Evolutionary conservation across 2,113 vertebrate genomes (phyloP).

Genomic region (Lota lota): DNA sequence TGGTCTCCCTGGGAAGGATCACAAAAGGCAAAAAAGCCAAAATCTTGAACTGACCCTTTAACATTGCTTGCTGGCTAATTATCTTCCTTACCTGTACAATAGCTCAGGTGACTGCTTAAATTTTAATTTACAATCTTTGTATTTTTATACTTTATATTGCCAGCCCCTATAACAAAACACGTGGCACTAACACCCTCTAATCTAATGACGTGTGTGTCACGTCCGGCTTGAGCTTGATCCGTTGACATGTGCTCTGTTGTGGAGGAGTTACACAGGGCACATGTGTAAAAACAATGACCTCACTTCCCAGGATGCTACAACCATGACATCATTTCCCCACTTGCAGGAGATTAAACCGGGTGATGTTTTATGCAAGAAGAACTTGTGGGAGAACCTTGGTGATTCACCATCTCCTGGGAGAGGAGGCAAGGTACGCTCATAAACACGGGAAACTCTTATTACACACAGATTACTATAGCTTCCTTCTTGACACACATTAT

Average conservation of each 20-base stretch:
- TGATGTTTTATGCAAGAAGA: conserved; percentile 80
- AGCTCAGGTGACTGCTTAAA: conserved; percentile 17
- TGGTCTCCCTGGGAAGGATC: too few relatives aligned
- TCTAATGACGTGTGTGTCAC: background rate
- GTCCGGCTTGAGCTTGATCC: background rate
- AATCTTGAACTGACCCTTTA: background rate
- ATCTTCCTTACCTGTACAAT: conserved; percentile 29
- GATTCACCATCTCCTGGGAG: conserved; percentile 39
- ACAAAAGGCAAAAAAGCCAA: too few relatives aligned
- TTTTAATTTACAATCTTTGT: background rate
- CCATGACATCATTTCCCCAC: background rate
- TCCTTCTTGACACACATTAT: too few relatives aligned
- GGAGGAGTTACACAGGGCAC: conserved; percentile 1
- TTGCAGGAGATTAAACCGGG: conserved; percentile 82
- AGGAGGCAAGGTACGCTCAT: conserved; percentile 26
- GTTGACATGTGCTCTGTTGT: conserved; percentile 20
- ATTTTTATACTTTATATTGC: too few relatives aligned
- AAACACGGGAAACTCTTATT: background rate
- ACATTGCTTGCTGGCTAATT: background rate
- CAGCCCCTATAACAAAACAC: too few relatives aligned
- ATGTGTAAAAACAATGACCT: background rate
- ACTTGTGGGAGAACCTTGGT: conserved; percentile 81
- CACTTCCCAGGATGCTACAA: too few relatives aligned
- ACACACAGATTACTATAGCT: too few relatives aligned
- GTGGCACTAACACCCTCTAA: too few relatives aligned